Base-by-base conservation (phyloP, 2,888 invertebrate genomes). In the Polydrusus pterygomalis region DNA sequence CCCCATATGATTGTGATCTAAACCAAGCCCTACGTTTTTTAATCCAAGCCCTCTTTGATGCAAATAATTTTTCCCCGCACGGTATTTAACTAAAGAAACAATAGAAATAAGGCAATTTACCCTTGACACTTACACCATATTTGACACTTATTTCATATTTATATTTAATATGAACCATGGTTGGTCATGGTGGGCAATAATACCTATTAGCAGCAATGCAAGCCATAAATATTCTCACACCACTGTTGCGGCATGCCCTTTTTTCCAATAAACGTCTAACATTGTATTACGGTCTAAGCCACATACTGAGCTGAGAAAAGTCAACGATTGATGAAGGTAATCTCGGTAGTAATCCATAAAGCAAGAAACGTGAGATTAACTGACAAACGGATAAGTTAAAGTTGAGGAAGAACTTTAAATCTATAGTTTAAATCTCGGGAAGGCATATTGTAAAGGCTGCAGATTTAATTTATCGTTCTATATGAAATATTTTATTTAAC, bases 321-420 rank as follows among this genome's bases (percentile, higher is more conserved):
- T 70, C 47, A 70, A 77, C 74, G 74, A 77, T 77, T 77, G 77
- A 77, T 77, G 74, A 58, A 70, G 72, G 77, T 69, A 77, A 77
- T 77, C 74, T 70, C 56, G 63, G 74, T 51, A 75, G 74, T 74
- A 77, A 77, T 77, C 74, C 77, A 77, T 77, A 77, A 77, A 77
- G 63, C 60, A 60, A 77, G 74, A 77, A 77, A 77, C 77, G 77
- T 77, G 77, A 77, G 74, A 71, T 74, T 74, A 74, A 75, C 74
- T 77, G 77, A 77, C 77, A 77, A 77, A 75, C 56, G 72, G 77
- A 74, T 77, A 75, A 75, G 65, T 74, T 77, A 77, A 71, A 68
- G 72, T 75, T 77, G 18, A 74, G 77, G 77, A 77, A 75, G 77
- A 71, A 75, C 71, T 62, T 74, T 77, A 74, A 77, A 77, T 77